A percentile compares a stretch with the other conserved stretches of the same genome.
These are phyloP conservation scores for Ruditapes philippinarum DNA, from an alignment of 1,140 invertebrate genomes.

Conservation along the genomic window DNA sequence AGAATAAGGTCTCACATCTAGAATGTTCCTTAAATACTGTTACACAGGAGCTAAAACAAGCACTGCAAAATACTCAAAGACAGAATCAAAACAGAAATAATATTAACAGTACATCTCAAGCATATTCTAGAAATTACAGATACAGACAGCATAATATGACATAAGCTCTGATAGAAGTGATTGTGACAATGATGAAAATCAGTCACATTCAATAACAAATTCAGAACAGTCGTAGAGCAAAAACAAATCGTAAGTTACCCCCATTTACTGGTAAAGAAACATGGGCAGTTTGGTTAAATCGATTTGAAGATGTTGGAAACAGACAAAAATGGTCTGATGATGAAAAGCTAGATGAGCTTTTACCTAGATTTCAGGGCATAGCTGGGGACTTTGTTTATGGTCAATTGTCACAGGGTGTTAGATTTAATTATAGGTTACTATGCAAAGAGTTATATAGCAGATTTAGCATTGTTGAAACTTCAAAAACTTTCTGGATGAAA, in stretches of 20 bases:
- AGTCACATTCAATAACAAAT: background rate
- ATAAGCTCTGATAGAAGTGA: background rate
- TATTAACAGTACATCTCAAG: background rate
- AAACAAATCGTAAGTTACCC: conserved; percentile 43
- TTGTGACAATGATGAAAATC: background rate
- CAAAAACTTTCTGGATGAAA: conserved; percentile 50
- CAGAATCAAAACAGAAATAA: background rate
- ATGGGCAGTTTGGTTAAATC: conserved; percentile 62
- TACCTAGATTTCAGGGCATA: conserved; percentile 58
- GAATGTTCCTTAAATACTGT: background rate
- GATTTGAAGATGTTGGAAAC: conserved; percentile 34
- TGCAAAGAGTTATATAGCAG: conserved; percentile 53
- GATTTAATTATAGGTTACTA: conserved; percentile 45
- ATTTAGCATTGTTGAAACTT: conserved; percentile 60
- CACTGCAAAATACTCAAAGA: background rate
- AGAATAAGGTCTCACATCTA: background rate
- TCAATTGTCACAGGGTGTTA: conserved; percentile 1
- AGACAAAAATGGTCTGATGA: conserved; percentile 38
- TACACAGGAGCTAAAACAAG: background rate
- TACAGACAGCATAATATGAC: background rate
- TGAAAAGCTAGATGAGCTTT: conserved; percentile 54
- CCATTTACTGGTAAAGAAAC: conserved; percentile 61
- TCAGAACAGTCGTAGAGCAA: background rate
- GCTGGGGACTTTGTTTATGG: conserved; percentile 64
- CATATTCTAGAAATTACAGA: background rate